A percentile compares a stretch with the other conserved stretches of the same genome.
Evolutionary conservation across 2,797 vertebrate genomes (phyloP).

Genomic region (Thaleichthys pacificus): DNA sequence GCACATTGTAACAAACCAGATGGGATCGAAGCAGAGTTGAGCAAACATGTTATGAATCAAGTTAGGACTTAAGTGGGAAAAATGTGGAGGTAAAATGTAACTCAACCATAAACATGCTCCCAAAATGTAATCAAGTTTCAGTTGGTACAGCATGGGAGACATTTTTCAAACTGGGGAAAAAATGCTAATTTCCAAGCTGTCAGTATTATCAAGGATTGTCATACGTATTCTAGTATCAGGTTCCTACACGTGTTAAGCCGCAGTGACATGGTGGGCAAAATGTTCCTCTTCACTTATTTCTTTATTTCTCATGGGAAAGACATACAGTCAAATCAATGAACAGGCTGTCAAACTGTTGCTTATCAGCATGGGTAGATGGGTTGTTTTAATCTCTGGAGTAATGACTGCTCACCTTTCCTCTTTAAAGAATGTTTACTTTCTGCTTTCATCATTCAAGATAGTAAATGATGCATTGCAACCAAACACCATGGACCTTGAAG

Average conservation of each 20-base stretch:
- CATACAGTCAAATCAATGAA: conserved; percentile 22
- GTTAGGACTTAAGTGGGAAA: conserved; percentile 1
- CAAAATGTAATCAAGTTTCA: no score
- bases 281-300: conserved; percentile 34
- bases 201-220: conserved; percentile 38
- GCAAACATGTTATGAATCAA: conserved; percentile 25
- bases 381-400: conserved; percentile 27
- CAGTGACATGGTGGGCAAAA: conserved; percentile 35
- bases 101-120: not conserved
- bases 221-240: conserved; percentile 32
- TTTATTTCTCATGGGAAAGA: conserved; percentile 30
- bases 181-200: conserved; percentile 40
- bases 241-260: conserved; percentile 38
- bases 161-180: conserved; percentile 23
- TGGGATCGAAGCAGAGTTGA: conserved; percentile 29
- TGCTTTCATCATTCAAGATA: not conserved
- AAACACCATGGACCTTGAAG: not conserved
- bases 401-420: conserved; percentile 19
- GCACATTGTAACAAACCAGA: conserved; percentile 33
- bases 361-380: conserved; percentile 25
- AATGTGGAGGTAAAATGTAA: not conserved
- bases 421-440: not conserved
- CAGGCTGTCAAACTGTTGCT: conserved; percentile 24
- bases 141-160: conserved; percentile 21
- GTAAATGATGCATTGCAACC: not conserved